Evolutionary conservation across 2,888 invertebrate genomes (phyloP).

Genomic region (Drosophila nr. perissopoda): DNA sequence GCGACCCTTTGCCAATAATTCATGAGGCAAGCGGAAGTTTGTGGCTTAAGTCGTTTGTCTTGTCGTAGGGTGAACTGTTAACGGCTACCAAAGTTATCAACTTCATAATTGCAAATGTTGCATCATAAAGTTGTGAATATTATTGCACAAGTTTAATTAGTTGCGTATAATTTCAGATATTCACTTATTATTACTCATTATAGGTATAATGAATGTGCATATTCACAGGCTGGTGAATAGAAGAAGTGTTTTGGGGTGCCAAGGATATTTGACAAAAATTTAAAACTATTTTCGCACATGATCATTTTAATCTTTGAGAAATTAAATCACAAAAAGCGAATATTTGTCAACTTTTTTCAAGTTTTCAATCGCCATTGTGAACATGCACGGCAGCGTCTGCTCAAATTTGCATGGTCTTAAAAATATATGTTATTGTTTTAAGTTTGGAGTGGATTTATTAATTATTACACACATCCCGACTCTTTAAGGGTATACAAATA

Average conservation of each 20-base stretch:
- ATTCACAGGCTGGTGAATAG: not conserved
- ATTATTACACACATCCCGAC: not conserved
- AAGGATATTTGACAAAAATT: not conserved
- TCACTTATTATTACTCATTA: not conserved
- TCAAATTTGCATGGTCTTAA: not conserved
- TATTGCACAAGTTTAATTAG: constrained; percentile 3
- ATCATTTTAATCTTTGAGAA: not conserved
- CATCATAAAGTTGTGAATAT: constrained; percentile 44
- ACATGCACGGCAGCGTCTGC: not conserved
- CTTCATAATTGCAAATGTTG: constrained; percentile 41
- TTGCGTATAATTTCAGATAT: not conserved
- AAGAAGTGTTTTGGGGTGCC: not conserved
- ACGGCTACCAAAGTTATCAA: constrained; percentile 29
- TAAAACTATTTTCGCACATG: not conserved
- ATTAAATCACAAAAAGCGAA: too few relatives aligned
- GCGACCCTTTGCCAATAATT: constrained; percentile 47
- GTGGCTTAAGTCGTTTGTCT: constrained; percentile 66
- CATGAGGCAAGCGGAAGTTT: constrained; percentile 52
- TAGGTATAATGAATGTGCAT: not conserved
- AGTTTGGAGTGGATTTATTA: not conserved
- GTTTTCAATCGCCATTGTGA: not conserved
- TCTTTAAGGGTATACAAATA: not conserved
- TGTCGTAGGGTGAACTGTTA: constrained; percentile 41
- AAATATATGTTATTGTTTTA: not conserved
- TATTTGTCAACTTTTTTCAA: too few relatives aligned